Base-by-base conservation (phyloP, 2,797 vertebrate species). In the Octomys mimax region DNA sequence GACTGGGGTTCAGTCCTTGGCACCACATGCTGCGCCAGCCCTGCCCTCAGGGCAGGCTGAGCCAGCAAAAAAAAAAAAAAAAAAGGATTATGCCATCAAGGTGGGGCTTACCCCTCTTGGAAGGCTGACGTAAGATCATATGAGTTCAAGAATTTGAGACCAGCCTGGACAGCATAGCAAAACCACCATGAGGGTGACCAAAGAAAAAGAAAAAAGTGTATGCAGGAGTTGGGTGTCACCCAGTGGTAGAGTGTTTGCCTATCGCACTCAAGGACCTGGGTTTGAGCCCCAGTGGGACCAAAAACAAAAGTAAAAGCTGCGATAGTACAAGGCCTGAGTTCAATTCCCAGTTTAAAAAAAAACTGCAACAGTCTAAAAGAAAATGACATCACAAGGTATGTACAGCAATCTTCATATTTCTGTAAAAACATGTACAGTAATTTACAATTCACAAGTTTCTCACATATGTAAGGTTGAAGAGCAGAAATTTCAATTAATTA, bases 381-480 rank as follows among this genome's bases (percentile, higher is more conserved):
- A 33, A 61, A 80, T 26, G 83, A 57, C n/a, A 78, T 36, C 13
- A 71, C 64, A 85, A 80, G 6, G 28, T 36, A 42, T 16, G 12
- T 14, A 88, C 42, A 64, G 68, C 81, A 57, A 95, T 66, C 91
- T 87, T 82, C 91, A 31, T 82, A 78, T 82, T 14, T 71, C 33
- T n/a, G 42, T 61, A 22, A 93, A 95, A 95, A 59, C 46, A 22
- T 73, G 18, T 31, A 59, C 22, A 87, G 39, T 19, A 80, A 57
- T 68, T 79, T 79, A 61, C 1, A 89, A 14, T 80, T 79, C 79
- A 42, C 2, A 87, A 14, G 33, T 11, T 70, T 88, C 62, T 79
- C 49, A 82, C 10, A 61, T 70, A 78, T 4, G 5, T 59, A 73
- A 89, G n/a, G 80, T 31, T 80, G 57, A 92, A 94, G 59, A 78